Evolutionary conservation across 1,140 invertebrate genomes (phyloP), one percentile per base, ranked within the genome.

Genomic region (Camponotus vicinus): DNA sequence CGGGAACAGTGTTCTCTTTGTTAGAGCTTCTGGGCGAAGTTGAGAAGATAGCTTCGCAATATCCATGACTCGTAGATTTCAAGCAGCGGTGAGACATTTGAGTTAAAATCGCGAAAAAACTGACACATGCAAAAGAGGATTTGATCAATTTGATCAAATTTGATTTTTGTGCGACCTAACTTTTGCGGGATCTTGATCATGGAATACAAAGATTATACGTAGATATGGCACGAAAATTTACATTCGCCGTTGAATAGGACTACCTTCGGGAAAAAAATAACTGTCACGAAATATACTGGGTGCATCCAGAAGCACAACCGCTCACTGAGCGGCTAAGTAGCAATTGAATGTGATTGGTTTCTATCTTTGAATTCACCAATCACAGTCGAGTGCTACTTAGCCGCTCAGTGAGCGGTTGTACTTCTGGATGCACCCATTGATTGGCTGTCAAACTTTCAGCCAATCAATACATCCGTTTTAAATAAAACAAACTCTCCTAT

Each of bases 31-130:
- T 71, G 18, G 93, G 91, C 4, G 90, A 91, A 67, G 86, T 94
- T 61, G 94, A 94, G 59, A 94, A 94, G 83, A 94, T 93, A 64
- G 93, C 92, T 83, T 92, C 89, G 40, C 89, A 92, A 86, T 91
- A 94, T 83, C 93, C 92, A 42, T 91, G 88, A 18, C 79, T 67
- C 27, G 67, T 37, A 67, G 75, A 66, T 77, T 89, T 88, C n/a
- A 59, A 21, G 0, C 7, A 79, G 27, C 88, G 87, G 7, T 88
- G 88, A 34, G 90, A 80, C 90, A 91, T 91, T 13, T 59, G 67
- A n/a, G 0, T 40, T 8, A 32, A 57, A 66, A 40, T 57, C 37
- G 5, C 18, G 18, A 4, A 27, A n/a, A 61, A 69, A 59, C 27
- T 66, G 59, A 11, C 45, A 13, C 3, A 49, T 27, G 55, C 64